Percentiles rank a stretch among this genome's conserved stretches.
Conservation (phyloP, 1,140 invertebrate genomes). For the Drosophila nannoptera region DNA sequence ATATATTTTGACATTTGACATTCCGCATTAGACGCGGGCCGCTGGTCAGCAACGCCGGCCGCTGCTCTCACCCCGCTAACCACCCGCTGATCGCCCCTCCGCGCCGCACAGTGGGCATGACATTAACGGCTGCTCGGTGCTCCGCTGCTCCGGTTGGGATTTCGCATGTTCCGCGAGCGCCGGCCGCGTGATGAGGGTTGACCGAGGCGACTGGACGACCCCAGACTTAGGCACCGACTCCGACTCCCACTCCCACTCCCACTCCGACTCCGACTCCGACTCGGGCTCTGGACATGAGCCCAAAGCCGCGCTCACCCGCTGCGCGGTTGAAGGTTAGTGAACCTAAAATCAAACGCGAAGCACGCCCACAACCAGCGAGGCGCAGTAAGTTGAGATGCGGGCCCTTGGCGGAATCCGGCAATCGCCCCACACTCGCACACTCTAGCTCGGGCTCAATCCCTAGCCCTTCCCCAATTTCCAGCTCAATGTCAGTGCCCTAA, state of each 20-base stretch:
- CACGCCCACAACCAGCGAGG: conserved; percentile 33
- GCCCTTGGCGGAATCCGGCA: conserved; percentile 17
- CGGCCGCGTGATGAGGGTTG: conserved; percentile 61
- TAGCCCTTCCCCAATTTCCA: no score
- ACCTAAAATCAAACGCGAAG: conserved; percentile 67
- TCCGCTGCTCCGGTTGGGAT: conserved; percentile 55
- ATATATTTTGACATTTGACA: conserved; percentile 80
- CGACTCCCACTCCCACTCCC: no score
- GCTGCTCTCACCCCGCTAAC: background rate
- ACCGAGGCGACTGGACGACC: conserved; percentile 61
- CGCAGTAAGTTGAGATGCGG: conserved; percentile 43
- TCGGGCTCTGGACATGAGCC: conserved; percentile 7
- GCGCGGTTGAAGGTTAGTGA: conserved; percentile 64
- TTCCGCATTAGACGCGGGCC: conserved; percentile 78
- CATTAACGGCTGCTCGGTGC: conserved; percentile 23
- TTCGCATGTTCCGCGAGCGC: conserved; percentile 62
- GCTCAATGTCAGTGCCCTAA: conserved; percentile 39
- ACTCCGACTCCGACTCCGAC: conserved; percentile 16
- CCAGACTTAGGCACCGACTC: conserved; percentile 18
- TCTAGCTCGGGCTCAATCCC: no score
- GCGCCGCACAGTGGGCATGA: conserved; percentile 43
- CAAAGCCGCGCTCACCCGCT: conserved; percentile 27
- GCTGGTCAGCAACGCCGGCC: conserved; percentile 58
- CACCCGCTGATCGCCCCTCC: conserved; percentile 2
- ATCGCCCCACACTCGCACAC: background rate